A percentile compares a stretch with the other conserved stretches of the same genome.
Conservation (phyloP, 1,140 invertebrate species). For the Hetaerina americana region DNA sequence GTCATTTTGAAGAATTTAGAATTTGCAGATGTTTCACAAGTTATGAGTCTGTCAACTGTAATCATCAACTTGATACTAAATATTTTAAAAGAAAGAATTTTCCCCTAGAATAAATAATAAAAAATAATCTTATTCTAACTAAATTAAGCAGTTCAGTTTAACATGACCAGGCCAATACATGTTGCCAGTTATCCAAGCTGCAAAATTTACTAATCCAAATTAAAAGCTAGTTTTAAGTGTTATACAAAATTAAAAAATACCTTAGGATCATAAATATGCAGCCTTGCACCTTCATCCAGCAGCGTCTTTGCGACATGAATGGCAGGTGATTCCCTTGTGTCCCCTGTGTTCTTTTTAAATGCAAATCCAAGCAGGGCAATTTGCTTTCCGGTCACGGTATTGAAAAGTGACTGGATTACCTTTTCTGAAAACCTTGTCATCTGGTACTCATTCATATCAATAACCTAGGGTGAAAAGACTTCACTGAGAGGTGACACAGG, state of each 20-base stretch:
- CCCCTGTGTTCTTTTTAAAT: conserved; percentile 98
- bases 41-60: no score
- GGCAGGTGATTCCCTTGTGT: conserved; percentile 92
- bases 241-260: conserved; percentile 30
- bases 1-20: no score
- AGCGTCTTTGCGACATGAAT: conserved; percentile 88
- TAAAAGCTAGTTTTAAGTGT: no score
- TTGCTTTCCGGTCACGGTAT: conserved; percentile 90
- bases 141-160: background rate
- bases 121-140: no score
- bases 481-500: no score
- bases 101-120: no score
- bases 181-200: background rate
- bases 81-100: no score
- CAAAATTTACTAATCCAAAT: background rate
- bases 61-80: no score
- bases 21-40: no score
- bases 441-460: conserved; percentile 95
- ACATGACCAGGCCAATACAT: background rate
- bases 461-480: no score
- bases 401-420: conserved; percentile 89
- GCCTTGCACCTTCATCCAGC: conserved; percentile 86
- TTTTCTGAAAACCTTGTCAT: conserved; percentile 84
- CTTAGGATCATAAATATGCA: conserved; percentile 97
- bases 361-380: conserved; percentile 95